phyloP scores from a whole-genome alignment of 2,797 vertebrate genomes.

The Falco novaeseelandiae region DNA sequence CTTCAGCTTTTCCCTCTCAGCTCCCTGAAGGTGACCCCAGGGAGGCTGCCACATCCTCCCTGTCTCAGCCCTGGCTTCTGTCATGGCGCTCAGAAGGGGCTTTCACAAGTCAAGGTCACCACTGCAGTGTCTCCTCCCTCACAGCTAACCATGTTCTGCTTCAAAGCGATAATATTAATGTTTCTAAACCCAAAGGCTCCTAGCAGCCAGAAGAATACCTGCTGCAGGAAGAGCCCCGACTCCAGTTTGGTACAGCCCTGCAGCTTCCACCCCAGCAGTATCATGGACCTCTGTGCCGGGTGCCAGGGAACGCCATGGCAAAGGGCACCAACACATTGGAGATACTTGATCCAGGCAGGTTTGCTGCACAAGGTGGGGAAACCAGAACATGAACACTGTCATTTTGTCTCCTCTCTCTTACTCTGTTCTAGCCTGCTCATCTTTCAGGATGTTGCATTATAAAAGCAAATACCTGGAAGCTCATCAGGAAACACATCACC shows the following conservation, averaged over 20 bases:
- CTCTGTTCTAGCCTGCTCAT: neutral
- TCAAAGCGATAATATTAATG: neutral
- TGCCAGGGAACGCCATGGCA: neutral
- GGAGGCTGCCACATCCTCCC: neutral
- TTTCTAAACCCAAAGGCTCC: neutral
- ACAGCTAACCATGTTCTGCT: neutral
- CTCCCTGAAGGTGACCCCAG: fast-evolving
- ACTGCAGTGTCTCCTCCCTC: neutral
- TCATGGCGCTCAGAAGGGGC: fast-evolving
- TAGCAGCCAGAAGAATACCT: neutral
- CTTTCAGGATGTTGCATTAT: slow-evolving; percentile 53
- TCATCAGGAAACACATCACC: neutral
- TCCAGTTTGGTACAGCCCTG: neutral
- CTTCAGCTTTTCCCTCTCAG: neutral
- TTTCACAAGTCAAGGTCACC: neutral
- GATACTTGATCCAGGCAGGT: neutral
- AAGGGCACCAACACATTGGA: neutral
- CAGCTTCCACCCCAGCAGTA: neutral
- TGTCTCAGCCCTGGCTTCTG: neutral
- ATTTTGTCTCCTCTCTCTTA: neutral
- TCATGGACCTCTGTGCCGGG: neutral
- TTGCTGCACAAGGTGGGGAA: fast-evolving
- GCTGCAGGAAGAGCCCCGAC: neutral
- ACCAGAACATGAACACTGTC: neutral
- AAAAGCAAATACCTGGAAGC: slow-evolving; percentile 44